Percentiles rank a stretch among this genome's conserved stretches.
Evolutionary conservation across 2,888 invertebrate genomes (phyloP).

Genomic region (Nephrotoma flavescens): DNA sequence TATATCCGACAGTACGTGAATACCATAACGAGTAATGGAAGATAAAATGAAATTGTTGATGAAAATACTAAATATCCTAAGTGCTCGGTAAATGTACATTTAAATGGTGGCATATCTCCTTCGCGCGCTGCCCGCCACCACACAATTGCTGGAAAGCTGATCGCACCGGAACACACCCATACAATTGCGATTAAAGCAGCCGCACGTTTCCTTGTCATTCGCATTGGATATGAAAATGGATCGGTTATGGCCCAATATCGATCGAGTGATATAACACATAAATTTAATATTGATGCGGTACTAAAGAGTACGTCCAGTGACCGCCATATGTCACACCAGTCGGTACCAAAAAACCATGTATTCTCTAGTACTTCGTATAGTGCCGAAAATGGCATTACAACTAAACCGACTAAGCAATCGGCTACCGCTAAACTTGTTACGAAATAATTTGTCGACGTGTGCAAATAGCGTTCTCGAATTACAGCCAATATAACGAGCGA

Average conservation of each 20-base stretch:
- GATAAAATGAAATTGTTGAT: slow-evolving; percentile 93
- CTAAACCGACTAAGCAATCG: slow-evolving; percentile 87
- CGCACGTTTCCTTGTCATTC: slow-evolving; percentile 81
- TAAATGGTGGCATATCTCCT: slow-evolving; percentile 64
- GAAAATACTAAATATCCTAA: slow-evolving; percentile 93
- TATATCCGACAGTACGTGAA: slow-evolving; percentile 96
- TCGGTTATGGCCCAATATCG: slow-evolving; percentile 98
- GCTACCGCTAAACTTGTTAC: slow-evolving; percentile 94
- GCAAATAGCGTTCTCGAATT: slow-evolving; percentile 78
- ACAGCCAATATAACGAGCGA: slow-evolving; percentile 88
- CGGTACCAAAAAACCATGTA: slow-evolving; percentile 87
- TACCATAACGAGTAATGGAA: slow-evolving; percentile 93
- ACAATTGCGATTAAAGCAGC: slow-evolving; percentile 80
- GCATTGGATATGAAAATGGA: slow-evolving; percentile 91
- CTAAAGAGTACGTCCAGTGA: slow-evolving; percentile 93
- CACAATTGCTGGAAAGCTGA: slow-evolving; percentile 95
- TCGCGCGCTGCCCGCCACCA: slow-evolving; percentile 86
- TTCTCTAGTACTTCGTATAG: slow-evolving; percentile 78
- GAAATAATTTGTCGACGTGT: slow-evolving; percentile 95
- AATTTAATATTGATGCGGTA: slow-evolving; percentile 92
- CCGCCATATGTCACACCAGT: slow-evolving; percentile 97
- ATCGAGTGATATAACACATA: slow-evolving; percentile 93
- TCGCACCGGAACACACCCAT: slow-evolving; percentile 92
- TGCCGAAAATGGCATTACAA: slow-evolving; percentile 96
- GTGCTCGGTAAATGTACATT: slow-evolving; percentile 94